Percentiles rank a stretch among this genome's conserved stretches.
Conservation (phyloP, 2,797 vertebrate species). For the Acanthopagrus latus region DNA sequence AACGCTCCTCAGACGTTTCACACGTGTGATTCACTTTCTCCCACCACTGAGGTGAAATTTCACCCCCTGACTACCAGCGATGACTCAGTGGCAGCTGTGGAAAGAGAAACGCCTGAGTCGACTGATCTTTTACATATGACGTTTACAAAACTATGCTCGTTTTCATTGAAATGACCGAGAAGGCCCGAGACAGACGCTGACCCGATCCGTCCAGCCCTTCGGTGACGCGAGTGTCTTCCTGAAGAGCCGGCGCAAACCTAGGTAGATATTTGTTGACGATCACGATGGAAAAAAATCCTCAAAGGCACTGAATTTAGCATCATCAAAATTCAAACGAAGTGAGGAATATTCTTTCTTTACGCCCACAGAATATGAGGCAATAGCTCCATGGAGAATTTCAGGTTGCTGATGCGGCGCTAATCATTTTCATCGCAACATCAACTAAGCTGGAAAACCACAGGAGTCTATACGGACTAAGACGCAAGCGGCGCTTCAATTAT, state of each 20-base stretch:
- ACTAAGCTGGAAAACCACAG: too few relatives aligned
- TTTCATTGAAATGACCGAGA: slow-evolving; percentile 21
- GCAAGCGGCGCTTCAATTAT: neutral
- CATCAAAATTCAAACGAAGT: neutral
- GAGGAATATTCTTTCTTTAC: neutral
- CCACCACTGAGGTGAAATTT: slow-evolving; percentile 35
- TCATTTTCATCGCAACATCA: neutral
- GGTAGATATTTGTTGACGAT: slow-evolving; percentile 22
- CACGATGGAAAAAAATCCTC: slow-evolving; percentile 37
- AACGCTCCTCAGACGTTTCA: slow-evolving; percentile 20
- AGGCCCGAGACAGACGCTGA: neutral
- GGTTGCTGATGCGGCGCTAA: neutral
- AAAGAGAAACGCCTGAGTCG: slow-evolving; percentile 18
- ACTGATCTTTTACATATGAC: slow-evolving; percentile 46
- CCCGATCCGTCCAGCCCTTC: slow-evolving; percentile 16
- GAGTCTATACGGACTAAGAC: neutral
- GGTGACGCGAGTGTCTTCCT: slow-evolving; percentile 1
- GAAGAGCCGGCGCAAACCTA: slow-evolving; percentile 19
- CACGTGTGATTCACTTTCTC: slow-evolving; percentile 46
- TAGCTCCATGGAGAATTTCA: neutral
- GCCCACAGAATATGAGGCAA: neutral
- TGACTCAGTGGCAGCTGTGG: slow-evolving; percentile 42
- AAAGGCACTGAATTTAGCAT: slow-evolving; percentile 17
- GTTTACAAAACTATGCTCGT: slow-evolving; percentile 25
- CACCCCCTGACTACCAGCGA: slow-evolving; percentile 22